Percentiles rank a stretch among this genome's conserved stretches.
These are phyloP conservation scores for Epinephelus cyanopodus DNA, from an alignment of 2,113 vertebrate genomes.

Conservation along the genomic window DNA sequence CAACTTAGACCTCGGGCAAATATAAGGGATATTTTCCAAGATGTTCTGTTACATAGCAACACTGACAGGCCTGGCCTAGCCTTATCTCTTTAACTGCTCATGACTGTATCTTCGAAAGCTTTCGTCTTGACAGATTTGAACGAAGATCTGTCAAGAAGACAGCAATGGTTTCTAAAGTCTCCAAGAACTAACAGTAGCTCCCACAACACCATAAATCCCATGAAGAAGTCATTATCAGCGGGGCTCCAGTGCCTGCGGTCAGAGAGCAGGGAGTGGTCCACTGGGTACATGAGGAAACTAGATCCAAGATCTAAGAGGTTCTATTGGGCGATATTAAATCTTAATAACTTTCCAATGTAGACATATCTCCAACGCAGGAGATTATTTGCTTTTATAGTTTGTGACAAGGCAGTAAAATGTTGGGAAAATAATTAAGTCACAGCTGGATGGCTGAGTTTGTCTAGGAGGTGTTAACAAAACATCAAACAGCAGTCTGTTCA, in stretches of 20 bases:
- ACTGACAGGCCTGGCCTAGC: constrained; percentile 21
- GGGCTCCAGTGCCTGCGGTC: constrained; percentile 22
- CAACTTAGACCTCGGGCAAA: constrained; percentile 19
- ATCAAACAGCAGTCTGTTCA: constrained; percentile 33
- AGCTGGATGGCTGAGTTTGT: constrained; percentile 11
- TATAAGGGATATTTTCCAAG: constrained; percentile 21
- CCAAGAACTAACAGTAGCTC: not conserved
- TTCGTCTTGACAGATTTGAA: not conserved
- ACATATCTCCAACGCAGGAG: constrained; percentile 15
- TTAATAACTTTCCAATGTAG: constrained; percentile 43
- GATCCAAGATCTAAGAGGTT: constrained; percentile 49
- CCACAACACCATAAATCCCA: constrained; percentile 9
- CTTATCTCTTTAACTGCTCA: constrained; percentile 10
- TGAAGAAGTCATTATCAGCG: constrained; percentile 34
- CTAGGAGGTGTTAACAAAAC: constrained; percentile 26
- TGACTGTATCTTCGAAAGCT: constrained; percentile 1
- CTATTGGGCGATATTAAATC: constrained; percentile 29
- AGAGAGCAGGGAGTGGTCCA: constrained; percentile 48
- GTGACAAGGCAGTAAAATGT: constrained; percentile 24
- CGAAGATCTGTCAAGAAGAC: constrained; percentile 12
- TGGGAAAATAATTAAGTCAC: constrained; percentile 30
- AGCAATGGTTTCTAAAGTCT: constrained; percentile 1
- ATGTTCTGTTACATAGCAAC: constrained; percentile 14
- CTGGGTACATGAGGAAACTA: constrained; percentile 44
- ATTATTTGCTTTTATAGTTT: constrained; percentile 38